Evolutionary conservation across 2,888 invertebrate species (phyloP), one percentile per base, ranked within the genome.

Genomic region (Xestia xanthographa): DNA sequence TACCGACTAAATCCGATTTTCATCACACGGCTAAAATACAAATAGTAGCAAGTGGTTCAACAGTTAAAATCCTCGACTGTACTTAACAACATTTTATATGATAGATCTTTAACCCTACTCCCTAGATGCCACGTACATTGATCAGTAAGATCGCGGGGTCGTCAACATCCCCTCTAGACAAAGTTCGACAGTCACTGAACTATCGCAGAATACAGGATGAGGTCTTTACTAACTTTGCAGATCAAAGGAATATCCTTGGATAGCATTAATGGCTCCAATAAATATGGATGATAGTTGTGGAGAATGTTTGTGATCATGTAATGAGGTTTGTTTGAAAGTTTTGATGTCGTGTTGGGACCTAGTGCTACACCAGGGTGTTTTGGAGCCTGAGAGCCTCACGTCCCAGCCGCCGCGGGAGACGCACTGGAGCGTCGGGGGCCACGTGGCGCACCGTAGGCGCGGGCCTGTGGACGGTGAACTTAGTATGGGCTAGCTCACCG

Each of bases 131-230:
- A 6, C 41, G 14, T n/a, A n/a, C 41, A 41, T 63, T 63, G 63
- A 63, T 63, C 63, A 63, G n/a, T 41, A 41, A 26, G n/a, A 63
- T 17, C 14, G 14, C 20, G 45, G 53, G 68, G 71, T 78, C 68
- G n/a, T 83, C 53, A 72, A 53, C 74, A 66, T 70, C n/a, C 22
- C 34, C 38, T 14, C 41, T 11, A 74, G 60, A 75, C 72, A 43
- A 74, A 84, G 65, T 79, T 79, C 60, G 63, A 68, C 53, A 66
- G 84, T 72, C 76, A 20, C 45, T 74, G 69, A 77, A 76, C 76
- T 77, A 38, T 76, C 38, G 29, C 26, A 67, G 74, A 72, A 80
- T 72, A 70, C 22, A 43, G 38, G n/a, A 77, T 69, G 56, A 70
- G 53, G 29, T 66, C 65, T 60, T 82, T 72, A 81, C 29, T 38